Conservation (phyloP, 2,888 invertebrate genomes). For the Sphinx pinastri region DNA sequence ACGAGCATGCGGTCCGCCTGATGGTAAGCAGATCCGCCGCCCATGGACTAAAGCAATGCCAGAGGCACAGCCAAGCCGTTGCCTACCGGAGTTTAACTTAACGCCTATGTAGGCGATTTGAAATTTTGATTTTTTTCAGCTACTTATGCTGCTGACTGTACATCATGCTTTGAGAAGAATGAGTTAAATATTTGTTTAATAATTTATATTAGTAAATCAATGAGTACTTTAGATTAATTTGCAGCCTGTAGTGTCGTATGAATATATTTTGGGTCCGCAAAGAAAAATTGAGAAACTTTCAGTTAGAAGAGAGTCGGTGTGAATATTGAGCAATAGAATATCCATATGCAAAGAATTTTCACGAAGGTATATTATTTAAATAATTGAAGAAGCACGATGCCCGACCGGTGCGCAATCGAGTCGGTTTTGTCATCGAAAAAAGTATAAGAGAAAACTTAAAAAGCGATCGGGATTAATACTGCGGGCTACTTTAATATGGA, state of each 20-base stretch:
- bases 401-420: slow-evolving; percentile 33
- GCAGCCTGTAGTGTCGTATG: neutral
- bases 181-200: no score
- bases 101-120: no score
- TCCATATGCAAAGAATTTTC: slow-evolving; percentile 36
- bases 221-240: no score
- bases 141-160: no score
- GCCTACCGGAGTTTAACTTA: no score
- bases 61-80: no score
- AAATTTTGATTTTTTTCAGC: no score
- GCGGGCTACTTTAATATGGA: slow-evolving; percentile 46
- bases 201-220: no score
- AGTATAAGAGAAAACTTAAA: slow-evolving; percentile 47
- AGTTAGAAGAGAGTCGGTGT: neutral
- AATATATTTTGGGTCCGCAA: neutral
- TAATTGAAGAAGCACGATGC: slow-evolving; percentile 50
- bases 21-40: no score
- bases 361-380: slow-evolving; percentile 54
- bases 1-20: no score
- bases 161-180: no score
- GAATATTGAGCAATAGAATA: slow-evolving; percentile 8
- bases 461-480: slow-evolving; percentile 51
- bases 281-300: neutral
- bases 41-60: no score
- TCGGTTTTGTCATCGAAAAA: slow-evolving; percentile 45